phyloP scores from a whole-genome alignment of 2,113 vertebrate species.

The Chloebia gouldiae region DNA sequence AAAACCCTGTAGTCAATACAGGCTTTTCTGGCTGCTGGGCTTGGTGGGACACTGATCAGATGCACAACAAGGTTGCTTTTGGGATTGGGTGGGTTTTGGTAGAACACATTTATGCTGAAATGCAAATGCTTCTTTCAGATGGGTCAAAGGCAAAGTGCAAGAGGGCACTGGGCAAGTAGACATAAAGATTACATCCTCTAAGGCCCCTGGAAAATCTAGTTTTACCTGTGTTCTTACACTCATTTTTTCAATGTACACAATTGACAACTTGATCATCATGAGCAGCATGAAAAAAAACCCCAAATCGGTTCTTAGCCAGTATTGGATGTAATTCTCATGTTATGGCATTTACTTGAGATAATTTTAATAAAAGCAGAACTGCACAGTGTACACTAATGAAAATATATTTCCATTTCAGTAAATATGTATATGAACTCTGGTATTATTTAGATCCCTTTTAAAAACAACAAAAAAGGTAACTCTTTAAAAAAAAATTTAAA shows the following conservation, averaged over 20 bases:
- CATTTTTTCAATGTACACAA: background rate
- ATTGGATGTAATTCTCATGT: background rate
- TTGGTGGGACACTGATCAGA: background rate
- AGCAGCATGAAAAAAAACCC: background rate
- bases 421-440: background rate
- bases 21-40: background rate
- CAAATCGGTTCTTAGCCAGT: background rate
- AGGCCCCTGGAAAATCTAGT: background rate
- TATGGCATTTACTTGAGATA: background rate
- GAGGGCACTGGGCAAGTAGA: background rate
- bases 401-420: background rate
- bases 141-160: background rate
- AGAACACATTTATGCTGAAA: background rate
- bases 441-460: background rate
- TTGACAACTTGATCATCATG: background rate
- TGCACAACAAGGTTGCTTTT: background rate
- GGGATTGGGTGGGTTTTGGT: background rate
- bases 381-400: background rate
- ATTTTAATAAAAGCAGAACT: background rate
- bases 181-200: background rate
- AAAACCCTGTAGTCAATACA: conserved; percentile 7
- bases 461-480: background rate
- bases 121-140: background rate
- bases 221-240: background rate
- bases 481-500: background rate